These are phyloP conservation scores for Ennomos quercinarius DNA, from an alignment of 2,888 invertebrate species.

Conservation along the genomic window DNA sequence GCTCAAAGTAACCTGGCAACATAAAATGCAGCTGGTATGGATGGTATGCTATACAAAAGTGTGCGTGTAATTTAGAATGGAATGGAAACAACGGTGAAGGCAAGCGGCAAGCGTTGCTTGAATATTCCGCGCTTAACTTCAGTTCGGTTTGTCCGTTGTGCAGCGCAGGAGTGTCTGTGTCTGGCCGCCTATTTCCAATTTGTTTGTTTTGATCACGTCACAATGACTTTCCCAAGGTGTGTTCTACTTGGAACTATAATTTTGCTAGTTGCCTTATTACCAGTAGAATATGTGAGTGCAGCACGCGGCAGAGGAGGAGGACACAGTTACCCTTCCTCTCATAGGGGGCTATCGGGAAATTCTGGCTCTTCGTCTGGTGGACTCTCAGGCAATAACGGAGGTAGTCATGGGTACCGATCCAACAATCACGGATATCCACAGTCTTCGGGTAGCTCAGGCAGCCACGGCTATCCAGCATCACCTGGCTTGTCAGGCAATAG, in stretches of 20 bases:
- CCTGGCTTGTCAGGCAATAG: constrained; percentile 25
- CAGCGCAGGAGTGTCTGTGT: constrained; percentile 50
- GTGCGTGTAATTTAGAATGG: constrained; percentile 15
- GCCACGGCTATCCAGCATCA: constrained; percentile 47
- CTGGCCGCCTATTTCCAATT: constrained; percentile 38
- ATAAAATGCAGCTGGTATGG: neutral
- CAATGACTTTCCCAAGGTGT: constrained; percentile 56
- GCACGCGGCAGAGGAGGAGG: constrained; percentile 41
- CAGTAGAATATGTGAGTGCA: constrained; percentile 40
- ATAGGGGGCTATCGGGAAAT: constrained; percentile 49
- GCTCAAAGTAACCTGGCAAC: constrained; percentile 7
- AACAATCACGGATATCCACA: constrained; percentile 35
- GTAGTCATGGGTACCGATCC: constrained; percentile 48
- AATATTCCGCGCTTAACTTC: constrained; percentile 35
- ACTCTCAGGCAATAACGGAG: constrained; percentile 44
- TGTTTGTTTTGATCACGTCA: constrained; percentile 38
- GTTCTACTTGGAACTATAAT: constrained; percentile 57
- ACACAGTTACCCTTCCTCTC: constrained; percentile 44
- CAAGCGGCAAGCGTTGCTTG: constrained; percentile 19
- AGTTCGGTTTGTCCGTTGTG: constrained; percentile 38
- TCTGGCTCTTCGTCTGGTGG: constrained; percentile 46
- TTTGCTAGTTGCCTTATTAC: constrained; percentile 50
- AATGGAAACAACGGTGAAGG: constrained; percentile 25
- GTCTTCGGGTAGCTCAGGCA: constrained; percentile 17
- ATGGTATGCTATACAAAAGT: constrained; percentile 6